Evolutionary conservation across 2,888 invertebrate species (phyloP).

Genomic region (Acrobasis suavella): DNA sequence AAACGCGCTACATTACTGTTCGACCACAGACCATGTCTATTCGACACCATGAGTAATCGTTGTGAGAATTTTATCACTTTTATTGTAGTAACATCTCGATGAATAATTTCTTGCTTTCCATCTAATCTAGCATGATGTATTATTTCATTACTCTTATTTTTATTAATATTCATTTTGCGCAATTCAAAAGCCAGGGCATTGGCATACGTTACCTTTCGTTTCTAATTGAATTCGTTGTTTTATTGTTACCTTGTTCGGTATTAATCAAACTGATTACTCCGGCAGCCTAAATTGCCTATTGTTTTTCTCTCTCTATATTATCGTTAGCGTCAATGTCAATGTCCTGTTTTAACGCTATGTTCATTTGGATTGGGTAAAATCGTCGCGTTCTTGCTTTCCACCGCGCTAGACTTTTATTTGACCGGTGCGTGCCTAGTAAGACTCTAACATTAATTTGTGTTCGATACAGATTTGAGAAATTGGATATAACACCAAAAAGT

Average conservation of each 20-base stretch:
- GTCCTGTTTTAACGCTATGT: slow-evolving; percentile 84
- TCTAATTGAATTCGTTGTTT: slow-evolving; percentile 79
- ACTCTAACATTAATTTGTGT: slow-evolving; percentile 80
- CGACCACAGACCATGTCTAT: slow-evolving; percentile 68
- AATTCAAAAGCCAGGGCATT: slow-evolving; percentile 93
- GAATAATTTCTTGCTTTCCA: slow-evolving; percentile 76
- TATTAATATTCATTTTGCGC: slow-evolving; percentile 79
- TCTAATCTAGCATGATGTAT: slow-evolving; percentile 81
- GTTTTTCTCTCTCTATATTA: slow-evolving; percentile 73
- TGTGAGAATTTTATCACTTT: slow-evolving; percentile 74
- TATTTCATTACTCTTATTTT: slow-evolving; percentile 77
- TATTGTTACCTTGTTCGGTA: slow-evolving; percentile 77
- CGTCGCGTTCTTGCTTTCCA: slow-evolving; percentile 47
- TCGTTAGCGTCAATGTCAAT: slow-evolving; percentile 83
- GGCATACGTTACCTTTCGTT: slow-evolving; percentile 85
- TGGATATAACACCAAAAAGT: slow-evolving; percentile 99
- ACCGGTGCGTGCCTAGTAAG: slow-evolving; percentile 65
- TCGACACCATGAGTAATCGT: slow-evolving; percentile 69
- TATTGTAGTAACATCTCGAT: slow-evolving; percentile 71
- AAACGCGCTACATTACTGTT: slow-evolving; percentile 62
- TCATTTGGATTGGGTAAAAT: slow-evolving; percentile 62
- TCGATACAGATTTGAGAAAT: slow-evolving; percentile 96
- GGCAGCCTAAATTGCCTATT: slow-evolving; percentile 79
- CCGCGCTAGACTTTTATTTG: slow-evolving; percentile 46
- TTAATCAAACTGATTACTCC: slow-evolving; percentile 81